phyloP scores from a whole-genome alignment of 2,888 invertebrate species.

The Fragum whitleyi region DNA sequence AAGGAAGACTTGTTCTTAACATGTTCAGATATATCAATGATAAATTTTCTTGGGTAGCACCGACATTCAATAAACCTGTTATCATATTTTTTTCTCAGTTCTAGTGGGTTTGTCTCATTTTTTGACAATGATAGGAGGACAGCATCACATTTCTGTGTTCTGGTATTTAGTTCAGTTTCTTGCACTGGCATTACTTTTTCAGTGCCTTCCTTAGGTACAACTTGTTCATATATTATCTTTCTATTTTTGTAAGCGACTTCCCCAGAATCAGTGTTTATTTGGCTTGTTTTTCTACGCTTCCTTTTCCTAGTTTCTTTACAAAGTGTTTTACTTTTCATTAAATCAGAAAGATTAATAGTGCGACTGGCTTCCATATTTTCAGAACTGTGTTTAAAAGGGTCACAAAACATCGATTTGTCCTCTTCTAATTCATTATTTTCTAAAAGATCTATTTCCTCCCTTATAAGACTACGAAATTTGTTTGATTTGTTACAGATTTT shows the following conservation, averaged over 20 bases:
- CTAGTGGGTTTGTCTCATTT: slow-evolving; percentile 35
- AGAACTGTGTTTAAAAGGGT: slow-evolving; percentile 20
- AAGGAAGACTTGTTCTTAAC: slow-evolving; percentile 12
- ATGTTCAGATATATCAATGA: slow-evolving; percentile 67
- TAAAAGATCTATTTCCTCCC: not conserved
- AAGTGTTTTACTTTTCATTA: not conserved
- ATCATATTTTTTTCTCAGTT: slow-evolving; percentile 51
- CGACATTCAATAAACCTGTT: slow-evolving; percentile 58
- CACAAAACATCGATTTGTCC: not conserved
- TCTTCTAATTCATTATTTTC: slow-evolving; percentile 1
- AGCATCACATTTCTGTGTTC: not conserved
- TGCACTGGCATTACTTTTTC: not conserved
- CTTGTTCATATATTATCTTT: not conserved
- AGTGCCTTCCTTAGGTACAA: not conserved
- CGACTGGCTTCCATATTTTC: not conserved
- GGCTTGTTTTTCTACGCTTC: not conserved
- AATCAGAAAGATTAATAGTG: not conserved
- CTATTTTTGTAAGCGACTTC: not conserved
- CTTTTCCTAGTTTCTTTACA: not conserved
- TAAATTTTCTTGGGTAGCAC: slow-evolving; percentile 71
- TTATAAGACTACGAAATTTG: not conserved
- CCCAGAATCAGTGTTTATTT: not conserved
- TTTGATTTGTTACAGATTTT: not conserved
- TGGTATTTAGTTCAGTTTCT: not conserved
- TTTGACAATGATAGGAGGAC: slow-evolving; percentile 56